Conservation (phyloP, 1,140 invertebrate genomes). For the Trichonephila inaurata region DNA sequence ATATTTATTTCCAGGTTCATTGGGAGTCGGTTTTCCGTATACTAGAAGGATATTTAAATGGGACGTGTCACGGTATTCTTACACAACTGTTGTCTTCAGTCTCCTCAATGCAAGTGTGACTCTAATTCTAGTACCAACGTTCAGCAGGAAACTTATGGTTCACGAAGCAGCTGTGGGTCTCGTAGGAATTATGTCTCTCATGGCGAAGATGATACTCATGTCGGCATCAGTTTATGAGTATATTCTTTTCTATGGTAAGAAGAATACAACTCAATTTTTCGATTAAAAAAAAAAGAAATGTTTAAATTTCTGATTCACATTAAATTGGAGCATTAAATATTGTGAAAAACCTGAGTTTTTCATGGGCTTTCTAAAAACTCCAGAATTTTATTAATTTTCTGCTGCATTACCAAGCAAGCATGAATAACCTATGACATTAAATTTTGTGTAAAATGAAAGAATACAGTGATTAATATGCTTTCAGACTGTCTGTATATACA, state of each 20-base stretch:
- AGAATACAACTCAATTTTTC: background rate
- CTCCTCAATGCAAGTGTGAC: slow-evolving; percentile 44
- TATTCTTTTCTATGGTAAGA: slow-evolving; percentile 62
- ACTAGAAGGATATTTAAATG: slow-evolving; percentile 62
- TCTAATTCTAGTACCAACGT: slow-evolving; percentile 9
- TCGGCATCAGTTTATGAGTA: slow-evolving; percentile 32
- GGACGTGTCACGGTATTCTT: slow-evolving; percentile 41
- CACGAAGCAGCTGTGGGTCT: slow-evolving; percentile 69
- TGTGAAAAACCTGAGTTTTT: too few relatives aligned
- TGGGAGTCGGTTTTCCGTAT: slow-evolving; percentile 59
- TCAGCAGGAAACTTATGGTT: slow-evolving; percentile 56
- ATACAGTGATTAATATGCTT: too few relatives aligned
- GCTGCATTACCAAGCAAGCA: too few relatives aligned
- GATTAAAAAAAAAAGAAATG: background rate
- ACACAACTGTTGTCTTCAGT: slow-evolving; percentile 58
- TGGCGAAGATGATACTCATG: slow-evolving; percentile 62
- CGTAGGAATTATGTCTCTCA: slow-evolving; percentile 61
- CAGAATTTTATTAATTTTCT: too few relatives aligned
- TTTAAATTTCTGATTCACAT: background rate
- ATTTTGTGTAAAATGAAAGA: too few relatives aligned
- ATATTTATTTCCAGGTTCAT: slow-evolving; percentile 36
- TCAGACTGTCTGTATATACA: too few relatives aligned
- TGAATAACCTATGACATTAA: too few relatives aligned
- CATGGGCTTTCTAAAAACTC: too few relatives aligned
- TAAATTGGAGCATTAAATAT: background rate